phyloP scores from a whole-genome alignment of 1,140 invertebrate genomes.

The Aphaenogaster rudis region DNA sequence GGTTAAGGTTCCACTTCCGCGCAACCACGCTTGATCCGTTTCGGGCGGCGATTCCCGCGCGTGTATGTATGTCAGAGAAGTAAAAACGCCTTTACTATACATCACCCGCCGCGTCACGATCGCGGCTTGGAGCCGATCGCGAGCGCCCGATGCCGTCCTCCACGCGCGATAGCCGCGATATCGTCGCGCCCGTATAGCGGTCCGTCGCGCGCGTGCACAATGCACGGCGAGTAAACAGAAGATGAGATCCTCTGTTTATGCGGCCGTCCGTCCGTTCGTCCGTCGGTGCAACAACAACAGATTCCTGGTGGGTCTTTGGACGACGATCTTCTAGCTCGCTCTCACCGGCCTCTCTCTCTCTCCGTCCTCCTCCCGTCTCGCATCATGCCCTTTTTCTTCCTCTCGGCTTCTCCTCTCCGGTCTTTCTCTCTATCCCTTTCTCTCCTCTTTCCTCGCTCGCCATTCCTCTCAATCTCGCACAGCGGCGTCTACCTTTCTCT shows the following conservation, averaged over 20 bases:
- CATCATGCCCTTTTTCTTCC: slow-evolving; percentile 77
- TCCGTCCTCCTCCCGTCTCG: slow-evolving; percentile 60
- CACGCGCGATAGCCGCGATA: slow-evolving; percentile 27
- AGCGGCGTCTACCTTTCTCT: slow-evolving; percentile 2
- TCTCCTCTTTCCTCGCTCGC: slow-evolving; percentile 45
- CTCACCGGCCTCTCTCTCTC: slow-evolving; percentile 47
- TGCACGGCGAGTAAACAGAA: slow-evolving; percentile 68
- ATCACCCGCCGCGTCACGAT: slow-evolving; percentile 3
- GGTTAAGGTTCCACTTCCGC: not conserved
- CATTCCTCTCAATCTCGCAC: slow-evolving; percentile 57
- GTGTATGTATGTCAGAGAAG: slow-evolving; percentile 1
- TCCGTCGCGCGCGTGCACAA: not conserved
- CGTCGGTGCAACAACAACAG: slow-evolving; percentile 86
- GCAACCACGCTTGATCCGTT: not conserved
- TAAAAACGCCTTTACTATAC: not conserved
- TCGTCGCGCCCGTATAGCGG: slow-evolving; percentile 13
- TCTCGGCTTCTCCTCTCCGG: slow-evolving; percentile 67
- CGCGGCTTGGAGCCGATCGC: not conserved
- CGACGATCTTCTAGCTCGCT: slow-evolving; percentile 79
- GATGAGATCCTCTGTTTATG: slow-evolving; percentile 86
- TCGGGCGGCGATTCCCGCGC: not conserved
- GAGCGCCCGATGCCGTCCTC: not conserved
- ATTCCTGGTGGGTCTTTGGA: slow-evolving; percentile 86
- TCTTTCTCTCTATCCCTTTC: slow-evolving; percentile 27
- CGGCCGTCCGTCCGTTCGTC: slow-evolving; percentile 77